phyloP scores from a whole-genome alignment of 2,888 invertebrate genomes.

The Trichacis sp. region DNA sequence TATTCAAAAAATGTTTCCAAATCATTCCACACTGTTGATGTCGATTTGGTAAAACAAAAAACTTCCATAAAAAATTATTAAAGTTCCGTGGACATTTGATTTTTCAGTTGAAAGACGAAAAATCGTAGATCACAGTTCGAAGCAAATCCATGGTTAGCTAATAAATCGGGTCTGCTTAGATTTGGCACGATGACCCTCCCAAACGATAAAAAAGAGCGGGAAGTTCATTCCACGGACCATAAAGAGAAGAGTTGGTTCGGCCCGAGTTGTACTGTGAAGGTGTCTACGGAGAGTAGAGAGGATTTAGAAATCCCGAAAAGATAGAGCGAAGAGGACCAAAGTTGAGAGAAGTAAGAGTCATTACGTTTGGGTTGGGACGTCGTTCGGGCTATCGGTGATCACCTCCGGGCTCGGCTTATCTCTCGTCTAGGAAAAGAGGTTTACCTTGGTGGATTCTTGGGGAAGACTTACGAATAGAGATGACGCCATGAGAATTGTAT shows the following conservation, averaged over 20 bases:
- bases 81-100: slow-evolving; percentile 12
- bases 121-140: slow-evolving; percentile 27
- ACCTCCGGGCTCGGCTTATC: slow-evolving; percentile 59
- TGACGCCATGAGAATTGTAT: slow-evolving; percentile 10
- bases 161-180: slow-evolving; percentile 58
- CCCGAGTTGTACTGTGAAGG: slow-evolving; percentile 25
- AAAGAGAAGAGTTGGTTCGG: slow-evolving; percentile 52
- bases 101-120: slow-evolving; percentile 30
- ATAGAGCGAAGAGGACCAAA: slow-evolving; percentile 26
- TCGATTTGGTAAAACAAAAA: too few relatives aligned
- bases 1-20: too few relatives aligned
- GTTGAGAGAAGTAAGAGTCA: slow-evolving; percentile 13
- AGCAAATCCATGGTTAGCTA: slow-evolving; percentile 53
- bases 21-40: background rate
- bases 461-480: slow-evolving; percentile 20
- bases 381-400: slow-evolving; percentile 59
- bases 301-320: slow-evolving; percentile 51
- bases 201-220: slow-evolving; percentile 63
- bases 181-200: slow-evolving; percentile 57
- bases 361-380: slow-evolving; percentile 43
- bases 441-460: slow-evolving; percentile 38
- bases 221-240: slow-evolving; percentile 67
- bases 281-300: slow-evolving; percentile 48
- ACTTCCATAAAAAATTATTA: too few relatives aligned
- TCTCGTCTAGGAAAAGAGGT: slow-evolving; percentile 48